phyloP scores from a whole-genome alignment of 2,888 invertebrate genomes.

The Dicranocentrus wangi region DNA sequence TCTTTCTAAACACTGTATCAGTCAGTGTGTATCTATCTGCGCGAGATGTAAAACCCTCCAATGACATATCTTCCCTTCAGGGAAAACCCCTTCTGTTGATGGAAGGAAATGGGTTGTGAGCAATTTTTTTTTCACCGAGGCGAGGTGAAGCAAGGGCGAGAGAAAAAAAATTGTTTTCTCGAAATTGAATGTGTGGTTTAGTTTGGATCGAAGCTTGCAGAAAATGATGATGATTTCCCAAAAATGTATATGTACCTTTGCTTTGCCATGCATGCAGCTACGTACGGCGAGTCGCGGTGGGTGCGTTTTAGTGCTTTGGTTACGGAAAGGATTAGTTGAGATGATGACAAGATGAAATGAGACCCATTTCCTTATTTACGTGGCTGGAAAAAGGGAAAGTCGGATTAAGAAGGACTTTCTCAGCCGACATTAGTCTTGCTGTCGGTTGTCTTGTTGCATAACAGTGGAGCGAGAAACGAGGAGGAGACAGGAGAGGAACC shows the following conservation, averaged over 20 bases:
- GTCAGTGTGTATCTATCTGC: too few relatives aligned
- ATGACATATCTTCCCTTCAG: slow-evolving; percentile 29
- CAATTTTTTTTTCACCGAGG: background rate
- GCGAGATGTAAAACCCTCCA: too few relatives aligned
- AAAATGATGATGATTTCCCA: slow-evolving; percentile 20
- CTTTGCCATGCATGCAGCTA: too few relatives aligned
- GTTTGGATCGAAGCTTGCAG: background rate
- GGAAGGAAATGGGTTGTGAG: slow-evolving; percentile 7
- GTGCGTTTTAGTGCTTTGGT: too few relatives aligned
- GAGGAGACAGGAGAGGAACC: slow-evolving; percentile 55
- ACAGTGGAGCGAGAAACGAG: slow-evolving; percentile 20
- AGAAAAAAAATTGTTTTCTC: too few relatives aligned
- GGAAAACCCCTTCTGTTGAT: slow-evolving; percentile 6
- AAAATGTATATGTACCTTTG: too few relatives aligned
- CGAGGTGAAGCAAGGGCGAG: too few relatives aligned
- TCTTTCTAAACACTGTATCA: background rate
- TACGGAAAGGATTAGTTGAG: background rate
- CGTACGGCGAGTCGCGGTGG: too few relatives aligned
- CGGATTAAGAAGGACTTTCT: slow-evolving; percentile 51
- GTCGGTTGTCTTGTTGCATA: slow-evolving; percentile 65
- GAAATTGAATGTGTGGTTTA: too few relatives aligned
- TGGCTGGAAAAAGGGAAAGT: slow-evolving; percentile 47
- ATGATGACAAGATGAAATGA: slow-evolving; percentile 60
- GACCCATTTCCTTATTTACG: slow-evolving; percentile 72
- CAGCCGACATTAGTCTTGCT: slow-evolving; percentile 30